phyloP scores from a whole-genome alignment of 2,888 invertebrate genomes.

The Cyclophora punctaria region DNA sequence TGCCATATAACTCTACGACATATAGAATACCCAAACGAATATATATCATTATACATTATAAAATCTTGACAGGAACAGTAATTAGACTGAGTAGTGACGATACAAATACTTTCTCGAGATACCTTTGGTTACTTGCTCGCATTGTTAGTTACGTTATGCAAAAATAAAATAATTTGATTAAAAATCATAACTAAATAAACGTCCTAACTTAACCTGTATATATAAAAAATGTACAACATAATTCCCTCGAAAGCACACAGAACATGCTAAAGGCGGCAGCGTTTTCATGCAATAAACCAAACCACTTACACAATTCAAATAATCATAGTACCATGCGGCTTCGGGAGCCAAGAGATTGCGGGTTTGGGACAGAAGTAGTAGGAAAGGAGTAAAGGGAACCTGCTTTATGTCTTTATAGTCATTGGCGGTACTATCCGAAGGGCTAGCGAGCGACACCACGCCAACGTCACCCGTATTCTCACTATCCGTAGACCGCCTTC shows the following conservation, averaged over 20 bases:
- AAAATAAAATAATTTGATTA: no score
- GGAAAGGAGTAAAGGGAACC: conserved; percentile 52
- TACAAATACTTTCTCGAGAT: no score
- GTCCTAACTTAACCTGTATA: no score
- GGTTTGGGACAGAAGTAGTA: conserved; percentile 57
- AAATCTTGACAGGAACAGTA: no score
- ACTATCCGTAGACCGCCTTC: conserved; percentile 32
- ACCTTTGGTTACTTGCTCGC: no score
- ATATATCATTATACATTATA: no score
- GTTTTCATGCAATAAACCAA: conserved; percentile 24
- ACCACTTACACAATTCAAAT: conserved; percentile 67
- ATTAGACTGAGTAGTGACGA: no score
- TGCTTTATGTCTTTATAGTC: conserved; percentile 52
- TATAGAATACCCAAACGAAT: no score
- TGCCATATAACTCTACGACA: no score
- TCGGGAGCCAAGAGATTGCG: conserved; percentile 48
- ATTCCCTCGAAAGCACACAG: neutral
- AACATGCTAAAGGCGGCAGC: neutral
- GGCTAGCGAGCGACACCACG: conserved; percentile 50
- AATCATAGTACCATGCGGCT: conserved; percentile 69
- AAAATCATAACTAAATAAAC: no score
- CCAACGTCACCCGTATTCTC: conserved; percentile 48
- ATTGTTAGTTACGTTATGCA: no score
- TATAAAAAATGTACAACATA: no score
- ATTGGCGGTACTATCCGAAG: conserved; percentile 50